A percentile compares a stretch with the other conserved stretches of the same genome.
phyloP scores from a whole-genome alignment of 2,113 vertebrate genomes.

The Hiodon tergisus region DNA sequence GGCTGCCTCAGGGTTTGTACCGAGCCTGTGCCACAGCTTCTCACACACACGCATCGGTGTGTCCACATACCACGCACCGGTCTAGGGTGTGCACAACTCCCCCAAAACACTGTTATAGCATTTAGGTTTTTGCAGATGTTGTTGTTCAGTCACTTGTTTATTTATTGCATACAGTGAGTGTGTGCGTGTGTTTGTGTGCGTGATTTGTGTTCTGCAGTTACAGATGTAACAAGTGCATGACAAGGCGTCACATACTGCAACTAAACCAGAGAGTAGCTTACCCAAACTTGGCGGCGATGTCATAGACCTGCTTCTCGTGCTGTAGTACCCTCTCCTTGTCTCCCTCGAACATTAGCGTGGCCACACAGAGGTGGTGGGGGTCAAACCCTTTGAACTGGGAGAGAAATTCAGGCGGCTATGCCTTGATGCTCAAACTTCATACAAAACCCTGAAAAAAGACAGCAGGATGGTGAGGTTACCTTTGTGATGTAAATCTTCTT shows the following conservation, averaged over 20 bases:
- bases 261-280: conserved; percentile 49
- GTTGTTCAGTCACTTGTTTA: too few species aligned
- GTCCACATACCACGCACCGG: too few species aligned
- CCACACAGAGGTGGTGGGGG: conserved; percentile 81
- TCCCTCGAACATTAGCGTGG: conserved; percentile 92
- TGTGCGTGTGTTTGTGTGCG: too few species aligned
- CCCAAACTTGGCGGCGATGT: conserved; percentile 96
- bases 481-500: conserved; percentile 99
- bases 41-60: background rate
- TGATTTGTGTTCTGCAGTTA: too few species aligned
- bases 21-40: too few species aligned
- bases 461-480: conserved; percentile 57
- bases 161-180: too few species aligned
- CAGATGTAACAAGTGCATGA: too few species aligned
- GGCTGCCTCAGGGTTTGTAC: too few species aligned
- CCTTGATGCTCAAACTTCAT: background rate
- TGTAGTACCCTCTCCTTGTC: conserved; percentile 91
- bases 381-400: conserved; percentile 97
- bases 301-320: conserved; percentile 97
- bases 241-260: too few species aligned
- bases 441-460: background rate
- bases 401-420: conserved; percentile 22
- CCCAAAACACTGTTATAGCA: conserved; percentile 25
- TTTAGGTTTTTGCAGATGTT: conserved; percentile 17
- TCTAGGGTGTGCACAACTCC: too few species aligned